These are phyloP conservation scores for Drosophila lacicola DNA, from an alignment of 2,888 invertebrate species.

Conservation along the genomic window DNA sequence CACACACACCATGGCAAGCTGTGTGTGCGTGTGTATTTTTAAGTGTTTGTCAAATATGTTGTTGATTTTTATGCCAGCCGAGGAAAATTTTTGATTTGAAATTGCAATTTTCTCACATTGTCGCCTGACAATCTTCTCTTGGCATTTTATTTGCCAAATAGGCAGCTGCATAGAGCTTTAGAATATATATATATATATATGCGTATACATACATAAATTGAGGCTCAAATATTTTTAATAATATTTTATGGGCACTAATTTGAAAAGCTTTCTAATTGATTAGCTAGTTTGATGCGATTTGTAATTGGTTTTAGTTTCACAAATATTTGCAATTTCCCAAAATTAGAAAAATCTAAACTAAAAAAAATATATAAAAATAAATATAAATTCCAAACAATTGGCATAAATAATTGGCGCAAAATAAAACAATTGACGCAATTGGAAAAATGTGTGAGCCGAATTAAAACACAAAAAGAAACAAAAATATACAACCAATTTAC, in stretches of 20 bases:
- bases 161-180: not conserved
- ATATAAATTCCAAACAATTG: not conserved
- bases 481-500: constrained; percentile 3
- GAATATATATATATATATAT: not conserved
- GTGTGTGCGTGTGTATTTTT: constrained; percentile 5
- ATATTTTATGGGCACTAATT: not conserved
- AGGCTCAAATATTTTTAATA: not conserved
- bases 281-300: constrained; percentile 12
- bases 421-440: constrained; percentile 27
- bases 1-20: constrained; percentile 3
- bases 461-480: constrained; percentile 1
- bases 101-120: constrained; percentile 42
- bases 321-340: constrained; percentile 3
- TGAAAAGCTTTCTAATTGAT: constrained; percentile 15
- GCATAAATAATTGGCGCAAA: constrained; percentile 30
- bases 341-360: not conserved
- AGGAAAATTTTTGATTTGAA: constrained; percentile 22
- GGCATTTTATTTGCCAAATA: not conserved
- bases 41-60: constrained; percentile 29
- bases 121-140: not conserved
- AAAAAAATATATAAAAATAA: not conserved
- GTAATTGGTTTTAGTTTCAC: constrained; percentile 2
- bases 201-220: not conserved
- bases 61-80: constrained; percentile 35
- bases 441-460: constrained; percentile 6